A percentile compares a stretch with the other conserved stretches of the same genome.
phyloP scores from a whole-genome alignment of 2,888 invertebrate species.

The Acleris laterana region DNA sequence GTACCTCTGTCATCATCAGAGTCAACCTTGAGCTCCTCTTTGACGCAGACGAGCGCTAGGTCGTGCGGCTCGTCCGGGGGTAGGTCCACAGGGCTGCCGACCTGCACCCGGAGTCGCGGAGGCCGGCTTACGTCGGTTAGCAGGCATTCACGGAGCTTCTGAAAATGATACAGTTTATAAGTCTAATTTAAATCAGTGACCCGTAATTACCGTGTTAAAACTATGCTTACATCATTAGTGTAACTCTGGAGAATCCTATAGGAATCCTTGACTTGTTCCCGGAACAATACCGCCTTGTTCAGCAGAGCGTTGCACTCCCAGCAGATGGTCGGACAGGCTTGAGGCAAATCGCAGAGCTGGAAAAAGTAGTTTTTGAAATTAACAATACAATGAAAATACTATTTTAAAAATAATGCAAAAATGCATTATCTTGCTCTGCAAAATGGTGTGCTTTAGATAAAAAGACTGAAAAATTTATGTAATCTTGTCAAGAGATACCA shows the following conservation, averaged over 20 bases:
- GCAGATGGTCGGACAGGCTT: conserved; percentile 54
- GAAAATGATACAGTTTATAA: too few relatives aligned
- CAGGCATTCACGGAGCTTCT: conserved; percentile 64
- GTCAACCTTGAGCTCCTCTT: conserved; percentile 50
- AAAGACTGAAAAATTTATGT: too few relatives aligned
- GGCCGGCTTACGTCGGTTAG: conserved; percentile 59
- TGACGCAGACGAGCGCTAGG: conserved; percentile 43
- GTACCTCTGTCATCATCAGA: conserved; percentile 43
- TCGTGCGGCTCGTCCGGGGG: conserved; percentile 35
- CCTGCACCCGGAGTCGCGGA: conserved; percentile 47
- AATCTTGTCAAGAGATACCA: too few relatives aligned
- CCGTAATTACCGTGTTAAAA: neutral
- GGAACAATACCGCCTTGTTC: conserved; percentile 56
- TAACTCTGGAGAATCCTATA: conserved; percentile 67
- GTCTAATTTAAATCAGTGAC: too few relatives aligned
- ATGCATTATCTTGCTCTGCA: too few relatives aligned
- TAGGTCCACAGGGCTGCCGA: conserved; percentile 2
- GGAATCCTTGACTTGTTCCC: conserved; percentile 67
- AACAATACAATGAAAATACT: too few relatives aligned
- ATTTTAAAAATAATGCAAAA: too few relatives aligned
- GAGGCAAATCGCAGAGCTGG: conserved; percentile 53
- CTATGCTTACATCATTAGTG: conserved; percentile 59
- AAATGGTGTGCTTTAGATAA: too few relatives aligned
- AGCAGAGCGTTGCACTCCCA: conserved; percentile 67
- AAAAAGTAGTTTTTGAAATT: conserved; percentile 36